These are phyloP conservation scores for Cavia aperea DNA, from an alignment of 2,113 vertebrate genomes.

Conservation along the genomic window DNA sequence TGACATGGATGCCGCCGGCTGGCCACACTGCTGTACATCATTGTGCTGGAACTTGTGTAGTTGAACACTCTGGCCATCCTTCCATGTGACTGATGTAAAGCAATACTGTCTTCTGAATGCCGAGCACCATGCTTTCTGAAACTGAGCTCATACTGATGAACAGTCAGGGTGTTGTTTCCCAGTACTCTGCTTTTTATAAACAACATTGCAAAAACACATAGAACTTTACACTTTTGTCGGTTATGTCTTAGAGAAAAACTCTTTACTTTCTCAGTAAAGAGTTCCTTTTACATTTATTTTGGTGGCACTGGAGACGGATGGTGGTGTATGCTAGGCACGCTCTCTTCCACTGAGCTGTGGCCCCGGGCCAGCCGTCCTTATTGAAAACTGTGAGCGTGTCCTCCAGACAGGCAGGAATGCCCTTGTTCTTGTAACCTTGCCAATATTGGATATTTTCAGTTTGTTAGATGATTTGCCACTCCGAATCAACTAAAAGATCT, in stretches of 20 bases:
- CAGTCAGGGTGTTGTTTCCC: neutral
- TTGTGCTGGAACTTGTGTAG: neutral
- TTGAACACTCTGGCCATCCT: neutral
- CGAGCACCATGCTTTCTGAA: neutral
- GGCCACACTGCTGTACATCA: neutral
- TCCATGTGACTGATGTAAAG: neutral
- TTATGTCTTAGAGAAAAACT: neutral
- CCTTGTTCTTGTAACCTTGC: neutral
- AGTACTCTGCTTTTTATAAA: neutral
- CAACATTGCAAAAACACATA: neutral
- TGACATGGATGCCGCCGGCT: neutral
- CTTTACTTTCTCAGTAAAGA: slow-evolving; percentile 1
- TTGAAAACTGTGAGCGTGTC: neutral
- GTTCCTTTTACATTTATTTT: neutral
- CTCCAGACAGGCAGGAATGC: neutral
- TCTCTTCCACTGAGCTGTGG: neutral
- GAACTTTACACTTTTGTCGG: neutral
- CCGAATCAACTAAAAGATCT: slow-evolving; percentile 1
- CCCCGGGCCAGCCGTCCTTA: neutral
- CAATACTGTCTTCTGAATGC: neutral
- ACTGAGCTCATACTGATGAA: neutral
- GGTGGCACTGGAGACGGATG: neutral
- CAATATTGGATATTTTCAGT: neutral
- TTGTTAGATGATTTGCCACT: slow-evolving; percentile 13
- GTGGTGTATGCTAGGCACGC: neutral